These are phyloP conservation scores for Poecilia picta DNA, from an alignment of 2,797 vertebrate species.

Conservation along the genomic window DNA sequence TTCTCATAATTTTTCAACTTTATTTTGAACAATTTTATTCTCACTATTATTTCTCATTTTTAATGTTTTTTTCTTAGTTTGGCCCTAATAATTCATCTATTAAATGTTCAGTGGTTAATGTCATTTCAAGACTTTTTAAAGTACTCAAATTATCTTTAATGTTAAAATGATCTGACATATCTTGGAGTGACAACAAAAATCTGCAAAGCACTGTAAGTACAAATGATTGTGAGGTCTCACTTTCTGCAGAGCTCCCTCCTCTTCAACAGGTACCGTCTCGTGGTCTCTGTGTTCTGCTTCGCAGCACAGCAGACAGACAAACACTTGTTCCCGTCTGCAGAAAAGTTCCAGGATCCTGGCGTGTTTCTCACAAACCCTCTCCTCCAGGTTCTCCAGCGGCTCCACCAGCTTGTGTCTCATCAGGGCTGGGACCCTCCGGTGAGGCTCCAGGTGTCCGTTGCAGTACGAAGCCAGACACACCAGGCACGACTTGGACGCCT, in stretches of 20 bases:
- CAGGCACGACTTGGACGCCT: slow-evolving; percentile 59
- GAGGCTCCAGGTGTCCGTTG: slow-evolving; percentile 56
- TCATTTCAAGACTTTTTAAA: too few relatives aligned
- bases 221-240: slow-evolving; percentile 21
- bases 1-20: too few relatives aligned
- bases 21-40: too few relatives aligned
- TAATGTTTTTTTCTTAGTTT: too few relatives aligned
- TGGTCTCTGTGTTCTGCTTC: slow-evolving; percentile 60
- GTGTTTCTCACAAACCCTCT: slow-evolving; percentile 58
- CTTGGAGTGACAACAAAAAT: not conserved
- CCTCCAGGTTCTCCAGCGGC: slow-evolving; percentile 42
- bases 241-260: slow-evolving; percentile 50
- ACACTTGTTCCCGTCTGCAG: slow-evolving; percentile 52
- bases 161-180: not conserved
- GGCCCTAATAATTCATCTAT: not conserved
- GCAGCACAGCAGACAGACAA: slow-evolving; percentile 58
- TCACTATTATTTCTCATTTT: too few relatives aligned
- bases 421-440: slow-evolving; percentile 45
- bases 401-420: slow-evolving; percentile 58
- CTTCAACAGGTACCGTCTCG: slow-evolving; percentile 36
- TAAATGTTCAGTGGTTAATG: not conserved
- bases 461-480: slow-evolving; percentile 63
- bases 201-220: not conserved
- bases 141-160: too few relatives aligned
- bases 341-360: slow-evolving; percentile 54